Percentiles rank a stretch among this genome's conserved stretches.
phyloP scores from a whole-genome alignment of 1,140 invertebrate genomes.

The Cheumatopsyche charites region DNA sequence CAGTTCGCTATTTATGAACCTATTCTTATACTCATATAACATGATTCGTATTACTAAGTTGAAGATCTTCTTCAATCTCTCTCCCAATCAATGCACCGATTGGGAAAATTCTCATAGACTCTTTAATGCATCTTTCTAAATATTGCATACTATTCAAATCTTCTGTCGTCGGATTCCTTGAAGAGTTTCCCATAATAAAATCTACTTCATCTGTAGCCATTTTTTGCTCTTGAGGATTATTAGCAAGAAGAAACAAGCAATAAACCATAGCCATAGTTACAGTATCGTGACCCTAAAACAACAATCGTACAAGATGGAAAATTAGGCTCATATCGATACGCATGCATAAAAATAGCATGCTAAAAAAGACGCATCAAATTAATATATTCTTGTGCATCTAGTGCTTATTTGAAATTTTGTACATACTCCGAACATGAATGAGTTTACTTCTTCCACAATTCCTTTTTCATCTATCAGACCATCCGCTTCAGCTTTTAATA shows the following conservation, averaged over 20 bases:
- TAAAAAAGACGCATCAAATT: no score
- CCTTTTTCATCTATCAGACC: conserved; percentile 66
- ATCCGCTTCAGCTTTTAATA: conserved; percentile 66
- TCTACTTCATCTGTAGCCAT: conserved; percentile 69
- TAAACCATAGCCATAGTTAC: conserved; percentile 48
- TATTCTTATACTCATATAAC: background rate
- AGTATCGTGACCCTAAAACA: conserved; percentile 61
- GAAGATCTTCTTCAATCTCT: conserved; percentile 54
- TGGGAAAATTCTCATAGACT: conserved; percentile 66
- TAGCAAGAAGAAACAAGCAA: conserved; percentile 49
- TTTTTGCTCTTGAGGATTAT: conserved; percentile 51
- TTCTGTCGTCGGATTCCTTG: conserved; percentile 61
- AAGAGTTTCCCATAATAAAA: conserved; percentile 62
- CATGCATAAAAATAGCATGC: background rate
- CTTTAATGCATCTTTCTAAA: conserved; percentile 70
- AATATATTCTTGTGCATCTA: no score
- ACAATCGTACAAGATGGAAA: background rate
- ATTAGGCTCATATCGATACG: background rate
- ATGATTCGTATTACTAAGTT: conserved; percentile 50
- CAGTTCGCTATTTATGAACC: background rate
- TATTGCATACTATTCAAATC: conserved; percentile 65
- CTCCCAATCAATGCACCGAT: conserved; percentile 67
- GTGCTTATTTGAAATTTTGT: conserved; percentile 50
- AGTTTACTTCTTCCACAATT: conserved; percentile 83
- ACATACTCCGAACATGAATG: conserved; percentile 75